Evolutionary conservation across 2,797 vertebrate species (phyloP), one percentile per base, ranked within the genome.

Genomic region (Oryzias dopingdopingensis): DNA sequence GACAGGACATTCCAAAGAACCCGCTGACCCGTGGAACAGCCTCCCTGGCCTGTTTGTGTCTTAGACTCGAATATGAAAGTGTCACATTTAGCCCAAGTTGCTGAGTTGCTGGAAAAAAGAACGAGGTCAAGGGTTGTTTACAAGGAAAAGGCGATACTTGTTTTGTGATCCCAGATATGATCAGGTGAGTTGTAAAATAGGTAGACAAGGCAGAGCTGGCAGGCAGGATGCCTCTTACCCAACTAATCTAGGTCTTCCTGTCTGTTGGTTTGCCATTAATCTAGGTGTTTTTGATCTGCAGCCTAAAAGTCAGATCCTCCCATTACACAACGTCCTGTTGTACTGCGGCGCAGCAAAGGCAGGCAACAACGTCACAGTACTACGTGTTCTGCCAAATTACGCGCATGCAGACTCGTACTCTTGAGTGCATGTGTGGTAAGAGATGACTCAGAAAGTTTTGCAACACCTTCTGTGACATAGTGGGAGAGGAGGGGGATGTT

Each of bases 241-340:
- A 40, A 52, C 60, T 70, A 70, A 76, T 78, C 61, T 58, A 14
- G 42, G n/a, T 26, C 64, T 74, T 70, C 62, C 59, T 69, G 48
- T 49, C 60, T 77, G 69, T 68, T 2, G 75, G 62, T 60, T 76
- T 18, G 20, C 18, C 70, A 72, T 79, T 84, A 69, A 76, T 72
- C 65, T 62, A 59, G 68, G 50, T 71, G 70, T 72, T 82, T 87
- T 73, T 76, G 59, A 86, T 72, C 62, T 69, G 24, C 70, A 65
- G 41, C 52, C 61, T 80, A 57, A 62, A 70, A 70, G 70, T 67
- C 67, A 62, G 59, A 0, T 1, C 57, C 61, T 76, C 70, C 46
- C 57, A 51, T 80, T 75, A 64, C 65, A 50, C 78, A 82, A 85
- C 67, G 73, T 88, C 79, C 72, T 70, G 60, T 29, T 66, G 48